These are phyloP conservation scores for Nymphalis urticae DNA, from an alignment of 2,888 invertebrate genomes.

Conservation along the genomic window DNA sequence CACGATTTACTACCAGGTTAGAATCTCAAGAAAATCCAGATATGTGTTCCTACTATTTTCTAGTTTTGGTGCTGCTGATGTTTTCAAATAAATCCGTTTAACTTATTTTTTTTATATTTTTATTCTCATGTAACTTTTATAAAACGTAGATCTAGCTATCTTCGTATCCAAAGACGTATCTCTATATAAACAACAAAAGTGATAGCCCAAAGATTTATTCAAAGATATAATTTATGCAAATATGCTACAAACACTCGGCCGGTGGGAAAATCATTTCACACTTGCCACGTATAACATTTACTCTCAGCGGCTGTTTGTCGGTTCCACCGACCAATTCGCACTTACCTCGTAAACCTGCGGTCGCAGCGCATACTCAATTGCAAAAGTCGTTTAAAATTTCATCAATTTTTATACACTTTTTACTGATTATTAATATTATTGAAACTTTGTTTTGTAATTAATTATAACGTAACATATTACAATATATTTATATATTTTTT, in stretches of 20 bases:
- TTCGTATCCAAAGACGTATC: constrained; percentile 14
- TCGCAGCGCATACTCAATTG: constrained; percentile 41
- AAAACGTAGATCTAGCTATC: not conserved
- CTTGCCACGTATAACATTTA: constrained; percentile 35
- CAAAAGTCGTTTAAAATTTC: constrained; percentile 14
- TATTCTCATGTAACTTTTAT: not conserved
- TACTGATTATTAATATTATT: not conserved
- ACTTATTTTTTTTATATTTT: too few relatives aligned
- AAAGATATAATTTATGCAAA: constrained; percentile 30
- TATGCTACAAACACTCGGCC: constrained; percentile 23
- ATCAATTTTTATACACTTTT: not conserved
- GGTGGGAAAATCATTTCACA: constrained; percentile 40
- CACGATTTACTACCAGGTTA: too few relatives aligned
- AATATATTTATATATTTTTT: too few relatives aligned
- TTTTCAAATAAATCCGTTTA: too few relatives aligned
- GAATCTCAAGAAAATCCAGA: too few relatives aligned
- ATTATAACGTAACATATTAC: too few relatives aligned
- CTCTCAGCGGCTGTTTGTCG: constrained; percentile 53
- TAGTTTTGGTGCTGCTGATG: too few relatives aligned
- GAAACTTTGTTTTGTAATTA: not conserved
- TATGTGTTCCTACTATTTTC: too few relatives aligned
- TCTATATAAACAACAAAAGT: constrained; percentile 20
- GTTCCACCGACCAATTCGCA: constrained; percentile 66
- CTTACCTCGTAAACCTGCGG: constrained; percentile 64
- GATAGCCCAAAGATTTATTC: constrained; percentile 26